Base-by-base conservation (phyloP, 2,888 invertebrate genomes). In the Drosophila longiperda region DNA sequence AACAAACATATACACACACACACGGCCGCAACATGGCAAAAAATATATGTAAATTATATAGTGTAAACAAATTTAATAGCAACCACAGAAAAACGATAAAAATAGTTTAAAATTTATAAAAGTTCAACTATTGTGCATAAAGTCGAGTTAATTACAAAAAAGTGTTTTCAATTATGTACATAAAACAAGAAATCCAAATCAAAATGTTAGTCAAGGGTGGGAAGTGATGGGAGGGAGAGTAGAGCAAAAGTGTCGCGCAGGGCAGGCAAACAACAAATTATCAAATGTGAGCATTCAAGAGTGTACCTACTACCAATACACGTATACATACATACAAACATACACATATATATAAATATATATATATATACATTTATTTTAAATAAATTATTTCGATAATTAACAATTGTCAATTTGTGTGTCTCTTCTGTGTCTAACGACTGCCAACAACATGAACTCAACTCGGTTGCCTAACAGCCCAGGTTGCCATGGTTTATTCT, bases 371-470 rank as follows among this genome's bases (percentile, higher is more conserved):
- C 89, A 83, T 87, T 88, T 86, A 90, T 86, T 88, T 84, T 82
- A 86, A 90, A 90, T 90, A 88, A 90, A 90, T 86, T 77, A 89
- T 90, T 86, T 86, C 80, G 68, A 84, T 55, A 87, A 66, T 83
- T 76, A 77, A 66, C 23, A 32, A 42, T 48, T 33, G 32, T 12
- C 12, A 15, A 7, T 66, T 20, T 58, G 29, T 63, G 20, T 36
- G 12, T 45, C 0, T 38, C 5, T 38, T 42, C n/a, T 23, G 20
- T 32, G 48, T 50, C 42, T 54, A 15, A 15, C 45, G 7, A 15
- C 32, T 66, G 17, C 4, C 11, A 12, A 48, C 32, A 64, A 38
- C 45, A 8, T 15, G 15, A 23, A 23, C 26, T 9, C 42, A 42
- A 42, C 9, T n/a, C 40, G 49, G 63, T 75, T 72, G 67, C 82